A percentile compares a stretch with the other conserved stretches of the same genome.
Evolutionary conservation across 2,888 invertebrate genomes (phyloP).

Genomic region (Catocala sponsa): DNA sequence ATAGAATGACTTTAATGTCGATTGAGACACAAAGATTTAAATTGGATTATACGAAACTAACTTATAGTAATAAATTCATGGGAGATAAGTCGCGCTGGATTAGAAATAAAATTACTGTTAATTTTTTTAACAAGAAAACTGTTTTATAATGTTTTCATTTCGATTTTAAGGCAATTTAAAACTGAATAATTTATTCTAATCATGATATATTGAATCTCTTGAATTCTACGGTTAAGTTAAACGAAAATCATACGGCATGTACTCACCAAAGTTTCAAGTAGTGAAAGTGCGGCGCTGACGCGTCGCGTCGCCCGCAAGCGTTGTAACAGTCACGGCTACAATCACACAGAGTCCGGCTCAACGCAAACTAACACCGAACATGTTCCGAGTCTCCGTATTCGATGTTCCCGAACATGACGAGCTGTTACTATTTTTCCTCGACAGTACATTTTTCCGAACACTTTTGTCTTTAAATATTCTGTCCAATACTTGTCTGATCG

Average conservation of each 20-base stretch:
- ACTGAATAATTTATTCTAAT: no score
- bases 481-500: constrained; percentile 90
- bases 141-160: no score
- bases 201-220: no score
- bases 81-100: no score
- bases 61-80: no score
- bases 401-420: constrained; percentile 60
- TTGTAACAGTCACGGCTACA: constrained; percentile 45
- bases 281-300: constrained; percentile 45
- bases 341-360: constrained; percentile 41
- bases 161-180: no score
- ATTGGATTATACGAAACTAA: no score
- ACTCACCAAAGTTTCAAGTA: constrained; percentile 47
- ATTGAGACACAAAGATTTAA: no score
- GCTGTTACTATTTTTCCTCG: constrained; percentile 64
- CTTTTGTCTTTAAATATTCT: constrained; percentile 83
- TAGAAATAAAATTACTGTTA: no score
- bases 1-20: no score
- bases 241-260: constrained; percentile 8
- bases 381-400: constrained; percentile 42
- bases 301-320: constrained; percentile 34
- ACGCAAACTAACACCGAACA: constrained; percentile 50
- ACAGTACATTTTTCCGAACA: constrained; percentile 63
- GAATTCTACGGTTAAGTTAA: not conserved
- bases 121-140: no score